A percentile compares a stretch with the other conserved stretches of the same genome.
These are phyloP conservation scores for Platysternon megacephalum DNA, from an alignment of 2,113 vertebrate genomes.

Conservation along the genomic window DNA sequence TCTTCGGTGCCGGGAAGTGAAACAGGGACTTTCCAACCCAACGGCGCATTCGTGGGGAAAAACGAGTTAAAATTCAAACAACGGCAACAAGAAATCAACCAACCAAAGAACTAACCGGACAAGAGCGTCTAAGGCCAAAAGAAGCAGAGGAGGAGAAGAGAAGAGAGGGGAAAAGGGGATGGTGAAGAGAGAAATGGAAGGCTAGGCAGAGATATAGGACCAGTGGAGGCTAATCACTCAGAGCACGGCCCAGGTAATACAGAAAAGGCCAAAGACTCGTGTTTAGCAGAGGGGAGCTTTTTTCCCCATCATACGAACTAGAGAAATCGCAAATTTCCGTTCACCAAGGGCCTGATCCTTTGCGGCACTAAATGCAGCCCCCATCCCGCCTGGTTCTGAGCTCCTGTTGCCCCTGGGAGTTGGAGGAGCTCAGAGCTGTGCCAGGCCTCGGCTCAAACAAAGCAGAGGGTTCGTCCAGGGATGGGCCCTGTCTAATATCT, in stretches of 20 bases:
- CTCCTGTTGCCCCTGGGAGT: not conserved
- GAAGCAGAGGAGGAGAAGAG: not conserved
- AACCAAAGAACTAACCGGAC: not conserved
- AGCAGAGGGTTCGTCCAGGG: not conserved
- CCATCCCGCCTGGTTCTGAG: not conserved
- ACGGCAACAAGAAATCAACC: not conserved
- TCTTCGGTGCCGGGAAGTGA: not conserved
- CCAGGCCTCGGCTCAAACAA: not conserved
- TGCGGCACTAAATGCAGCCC: not conserved
- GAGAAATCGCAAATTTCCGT: not conserved
- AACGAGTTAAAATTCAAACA: not conserved
- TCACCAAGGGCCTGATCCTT: not conserved
- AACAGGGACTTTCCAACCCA: not conserved
- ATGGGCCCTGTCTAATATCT: not conserved
- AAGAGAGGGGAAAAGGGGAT: not conserved
- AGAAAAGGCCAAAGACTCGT: not conserved
- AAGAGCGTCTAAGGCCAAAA: not conserved
- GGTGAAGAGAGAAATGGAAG: not conserved
- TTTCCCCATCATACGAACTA: not conserved
- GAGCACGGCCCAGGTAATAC: not conserved
- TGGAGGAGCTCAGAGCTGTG: not conserved
- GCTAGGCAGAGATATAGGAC: not conserved
- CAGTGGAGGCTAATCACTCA: not conserved
- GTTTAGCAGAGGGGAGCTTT: not conserved
- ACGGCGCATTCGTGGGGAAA: not conserved